Base-by-base conservation (phyloP, 2,888 invertebrate genomes). In the Andrena camellia region DNA sequence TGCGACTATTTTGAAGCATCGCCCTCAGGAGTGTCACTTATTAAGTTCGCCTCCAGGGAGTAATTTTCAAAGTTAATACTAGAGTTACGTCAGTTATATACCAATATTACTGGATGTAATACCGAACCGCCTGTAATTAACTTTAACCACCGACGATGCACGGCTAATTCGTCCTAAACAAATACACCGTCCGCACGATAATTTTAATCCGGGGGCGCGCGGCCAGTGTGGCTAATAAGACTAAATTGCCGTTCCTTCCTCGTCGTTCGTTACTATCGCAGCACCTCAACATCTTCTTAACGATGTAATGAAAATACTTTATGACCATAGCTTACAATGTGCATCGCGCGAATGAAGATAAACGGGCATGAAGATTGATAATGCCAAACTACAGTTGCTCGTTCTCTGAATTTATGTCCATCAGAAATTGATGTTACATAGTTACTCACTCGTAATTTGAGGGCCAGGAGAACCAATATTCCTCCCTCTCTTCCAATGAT, bases 51-150 rank as follows among this genome's bases (percentile, higher is more conserved):
- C 88, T 79, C 88, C 62, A 67, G 83, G 66, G 88, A 81, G 83
- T 88, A 90, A 89, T 89, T 89, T 84, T 70, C 79, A 31, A 72
- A 81, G 86, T 78, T 86, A 87, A 85, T 86, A 72, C 75, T 69
- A 59, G 67, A 84, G 84, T 78, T 87, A 82, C 66, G 76, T 76
- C 81, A 80, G 71, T 84, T 85, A 63, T 71, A n/a, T 48, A 72
- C 75, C 59, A 63, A 70, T 74, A 73, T 80, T 67, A 67, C 57
- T 33, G 60, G 73, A 66, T 63, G 57, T 81, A 77, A 71, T 77
- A 74, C 59, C 26, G 68, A 52, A 71, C 77, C 33, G 60, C 29
- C 68, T 52, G 63, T 74, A 85, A 85, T 85, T 85, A 72, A 72
- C 69, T 81, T 69, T 48, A 71, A 77, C 59, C 62, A 35, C 66